phyloP scores from a whole-genome alignment of 2,888 invertebrate species.

The Tachina fera region DNA sequence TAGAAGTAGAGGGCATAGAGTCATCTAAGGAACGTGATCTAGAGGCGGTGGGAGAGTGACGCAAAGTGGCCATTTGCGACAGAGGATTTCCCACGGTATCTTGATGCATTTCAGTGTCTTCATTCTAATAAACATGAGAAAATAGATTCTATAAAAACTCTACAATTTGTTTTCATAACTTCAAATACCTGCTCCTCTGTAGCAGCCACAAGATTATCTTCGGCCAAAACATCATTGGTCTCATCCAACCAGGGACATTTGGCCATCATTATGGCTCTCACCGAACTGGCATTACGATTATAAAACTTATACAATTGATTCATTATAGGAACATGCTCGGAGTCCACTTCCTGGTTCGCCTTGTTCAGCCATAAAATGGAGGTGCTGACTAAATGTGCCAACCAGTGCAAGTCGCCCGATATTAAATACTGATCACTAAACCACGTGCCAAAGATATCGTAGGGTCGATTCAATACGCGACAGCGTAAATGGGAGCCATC shows the following conservation, averaged over 20 bases:
- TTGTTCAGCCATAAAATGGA: conserved; percentile 92
- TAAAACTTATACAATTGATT: conserved; percentile 89
- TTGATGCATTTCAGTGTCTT: conserved; percentile 56
- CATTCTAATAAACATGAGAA: conserved; percentile 10
- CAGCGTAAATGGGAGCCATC: conserved; percentile 88
- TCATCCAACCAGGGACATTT: conserved; percentile 85
- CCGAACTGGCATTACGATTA: conserved; percentile 91
- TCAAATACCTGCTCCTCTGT: conserved; percentile 34
- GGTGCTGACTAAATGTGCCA: conserved; percentile 89
- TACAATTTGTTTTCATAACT: background rate
- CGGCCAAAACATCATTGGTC: conserved; percentile 77
- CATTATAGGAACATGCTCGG: conserved; percentile 91
- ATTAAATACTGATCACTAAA: conserved; percentile 91
- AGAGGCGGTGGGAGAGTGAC: conserved; percentile 71
- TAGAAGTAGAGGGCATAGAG: conserved; percentile 45
- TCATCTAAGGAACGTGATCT: conserved; percentile 74
- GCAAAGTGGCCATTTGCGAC: conserved; percentile 77
- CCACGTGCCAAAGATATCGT: conserved; percentile 95
- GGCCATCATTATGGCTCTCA: conserved; percentile 90
- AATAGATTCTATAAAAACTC: background rate
- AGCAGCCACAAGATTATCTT: conserved; percentile 39
- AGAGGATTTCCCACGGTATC: conserved; percentile 78
- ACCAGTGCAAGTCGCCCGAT: conserved; percentile 91
- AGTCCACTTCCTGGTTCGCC: conserved; percentile 91
- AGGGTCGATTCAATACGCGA: conserved; percentile 91